Percentiles rank a stretch among this genome's conserved stretches.
Conservation (phyloP, 2,113 vertebrate genomes). For the human (Homo sapiens) region GRCh38 chr3:155301501-155302000, state of each 20-base stretch:
- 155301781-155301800: accelerated
- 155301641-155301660: not conserved
- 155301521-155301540: not conserved
- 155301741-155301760: not conserved
- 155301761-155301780: not conserved
- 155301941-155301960: too few relatives aligned
- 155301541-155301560: not conserved
- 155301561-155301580: not conserved
- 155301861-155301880: too few relatives aligned
- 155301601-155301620: not conserved
- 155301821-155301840: too few relatives aligned
- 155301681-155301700: not conserved
- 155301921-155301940: too few relatives aligned
- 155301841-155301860: too few relatives aligned
- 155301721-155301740: too few relatives aligned
- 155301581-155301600: not conserved
- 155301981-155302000: not conserved
- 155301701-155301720: not conserved
- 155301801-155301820: not conserved
- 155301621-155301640: not conserved
- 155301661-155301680: not conserved
- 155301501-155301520: not conserved
- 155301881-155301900: too few relatives aligned
- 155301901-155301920: too few relatives aligned
- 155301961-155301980: not conserved